Evolutionary conservation across 1,140 invertebrate genomes (phyloP).

Genomic region (Samia ricini): DNA sequence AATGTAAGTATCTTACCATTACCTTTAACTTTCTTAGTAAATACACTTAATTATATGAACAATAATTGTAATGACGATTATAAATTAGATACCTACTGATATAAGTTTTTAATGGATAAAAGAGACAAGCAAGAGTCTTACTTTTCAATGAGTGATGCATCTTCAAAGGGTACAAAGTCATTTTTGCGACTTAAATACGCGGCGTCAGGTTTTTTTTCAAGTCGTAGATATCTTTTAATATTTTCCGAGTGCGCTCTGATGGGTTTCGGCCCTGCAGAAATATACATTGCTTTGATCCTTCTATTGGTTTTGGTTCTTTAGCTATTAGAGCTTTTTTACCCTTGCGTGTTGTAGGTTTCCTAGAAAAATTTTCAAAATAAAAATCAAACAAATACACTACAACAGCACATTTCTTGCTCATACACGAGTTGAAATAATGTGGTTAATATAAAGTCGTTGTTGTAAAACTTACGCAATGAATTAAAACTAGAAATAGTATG

Average conservation of each 20-base stretch:
- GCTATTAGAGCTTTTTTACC: conserved; percentile 91
- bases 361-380: conserved; percentile 61
- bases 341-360: conserved; percentile 92
- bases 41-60: too few species aligned
- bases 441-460: too few species aligned
- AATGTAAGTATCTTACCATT: too few species aligned
- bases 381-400: background rate
- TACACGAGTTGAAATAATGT: background rate
- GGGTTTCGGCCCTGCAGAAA: conserved; percentile 93
- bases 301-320: conserved; percentile 92
- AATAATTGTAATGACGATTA: too few species aligned
- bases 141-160: conserved; percentile 89
- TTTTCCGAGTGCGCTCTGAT: conserved; percentile 84
- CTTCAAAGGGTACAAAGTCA: conserved; percentile 92
- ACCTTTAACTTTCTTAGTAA: too few species aligned
- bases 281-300: conserved; percentile 91
- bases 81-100: too few species aligned
- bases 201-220: conserved; percentile 92
- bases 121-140: conserved; percentile 36
- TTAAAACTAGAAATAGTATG: background rate
- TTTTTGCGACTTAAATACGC: conserved; percentile 89
- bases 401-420: background rate
- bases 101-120: too few species aligned
- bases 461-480: background rate
- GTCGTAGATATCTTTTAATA: conserved; percentile 92